These are phyloP conservation scores for Cromileptes altivelis DNA, from an alignment of 2,113 vertebrate genomes.

Conservation along the genomic window DNA sequence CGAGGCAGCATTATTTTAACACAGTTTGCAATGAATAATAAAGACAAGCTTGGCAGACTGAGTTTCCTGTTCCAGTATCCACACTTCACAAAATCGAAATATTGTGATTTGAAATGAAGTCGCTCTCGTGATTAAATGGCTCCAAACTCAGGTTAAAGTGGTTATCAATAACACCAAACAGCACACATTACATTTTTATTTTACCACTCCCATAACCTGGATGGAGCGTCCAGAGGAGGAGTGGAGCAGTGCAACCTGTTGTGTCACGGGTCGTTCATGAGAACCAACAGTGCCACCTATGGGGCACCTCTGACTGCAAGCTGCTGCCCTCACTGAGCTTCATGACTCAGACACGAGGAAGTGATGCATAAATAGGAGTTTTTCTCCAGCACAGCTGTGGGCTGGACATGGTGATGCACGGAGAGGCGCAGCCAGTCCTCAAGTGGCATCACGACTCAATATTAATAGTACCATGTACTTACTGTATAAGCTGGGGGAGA, in stretches of 20 bases:
- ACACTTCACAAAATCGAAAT: not conserved
- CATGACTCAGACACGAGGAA: constrained; percentile 34
- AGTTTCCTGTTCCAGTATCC: not conserved
- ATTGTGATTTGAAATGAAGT: not conserved
- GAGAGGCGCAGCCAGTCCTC: not conserved
- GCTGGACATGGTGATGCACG: not conserved
- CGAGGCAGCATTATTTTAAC: not conserved
- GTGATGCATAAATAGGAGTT: constrained; percentile 14
- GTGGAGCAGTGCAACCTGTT: constrained; percentile 73
- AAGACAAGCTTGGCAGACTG: not conserved
- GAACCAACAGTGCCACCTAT: constrained; percentile 82
- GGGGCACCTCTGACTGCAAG: constrained; percentile 43
- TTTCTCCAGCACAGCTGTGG: not conserved
- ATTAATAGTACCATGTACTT: not conserved
- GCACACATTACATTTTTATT: constrained; percentile 13
- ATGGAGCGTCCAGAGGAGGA: constrained; percentile 15
- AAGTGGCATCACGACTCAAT: not conserved
- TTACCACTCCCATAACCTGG: constrained; percentile 2
- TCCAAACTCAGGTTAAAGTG: not conserved
- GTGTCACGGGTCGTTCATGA: constrained; percentile 53
- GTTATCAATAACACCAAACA: constrained; percentile 1
- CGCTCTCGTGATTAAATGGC: not conserved
- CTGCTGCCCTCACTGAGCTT: constrained; percentile 41
- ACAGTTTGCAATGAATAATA: not conserved
- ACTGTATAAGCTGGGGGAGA: not conserved